Conservation (phyloP, 2,113 vertebrate genomes). For the Enhydra lutris region DNA sequence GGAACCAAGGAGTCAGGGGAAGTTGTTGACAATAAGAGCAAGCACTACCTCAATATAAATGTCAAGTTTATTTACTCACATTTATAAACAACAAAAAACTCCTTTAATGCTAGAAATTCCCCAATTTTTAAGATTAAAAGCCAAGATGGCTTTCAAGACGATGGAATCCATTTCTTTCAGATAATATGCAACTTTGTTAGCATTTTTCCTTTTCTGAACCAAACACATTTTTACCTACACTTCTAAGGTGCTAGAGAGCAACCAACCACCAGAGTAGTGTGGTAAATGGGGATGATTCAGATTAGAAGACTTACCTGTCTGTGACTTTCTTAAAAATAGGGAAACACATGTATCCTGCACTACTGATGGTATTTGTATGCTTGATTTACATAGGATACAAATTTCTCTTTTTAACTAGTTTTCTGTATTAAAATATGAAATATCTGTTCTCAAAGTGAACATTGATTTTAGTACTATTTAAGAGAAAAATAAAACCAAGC, state of each 20-base stretch:
- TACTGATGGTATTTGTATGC: not conserved
- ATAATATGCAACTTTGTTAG: not conserved
- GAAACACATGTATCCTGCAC: not conserved
- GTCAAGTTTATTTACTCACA: not conserved
- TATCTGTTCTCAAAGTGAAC: not conserved
- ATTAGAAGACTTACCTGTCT: not conserved
- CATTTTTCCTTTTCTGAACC: not conserved
- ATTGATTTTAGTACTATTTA: constrained; percentile 24
- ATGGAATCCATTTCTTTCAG: not conserved
- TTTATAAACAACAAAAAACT: not conserved
- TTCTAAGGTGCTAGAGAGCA: not conserved
- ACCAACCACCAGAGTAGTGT: not conserved
- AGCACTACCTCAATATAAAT: not conserved
- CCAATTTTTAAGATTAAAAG: not conserved
- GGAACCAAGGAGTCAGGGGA: not conserved
- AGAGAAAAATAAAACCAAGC: constrained; percentile 59
- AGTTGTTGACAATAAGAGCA: not conserved
- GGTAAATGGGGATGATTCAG: not conserved
- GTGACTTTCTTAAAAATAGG: not conserved
- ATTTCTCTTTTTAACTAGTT: constrained; percentile 14
- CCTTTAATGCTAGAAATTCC: not conserved
- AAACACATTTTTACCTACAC: not conserved
- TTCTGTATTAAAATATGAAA: constrained; percentile 47
- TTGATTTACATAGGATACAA: not conserved
- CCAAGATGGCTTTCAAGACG: not conserved